Evolutionary conservation across 2,797 vertebrate genomes (phyloP).

Genomic region (Aulostomus chinensis): DNA sequence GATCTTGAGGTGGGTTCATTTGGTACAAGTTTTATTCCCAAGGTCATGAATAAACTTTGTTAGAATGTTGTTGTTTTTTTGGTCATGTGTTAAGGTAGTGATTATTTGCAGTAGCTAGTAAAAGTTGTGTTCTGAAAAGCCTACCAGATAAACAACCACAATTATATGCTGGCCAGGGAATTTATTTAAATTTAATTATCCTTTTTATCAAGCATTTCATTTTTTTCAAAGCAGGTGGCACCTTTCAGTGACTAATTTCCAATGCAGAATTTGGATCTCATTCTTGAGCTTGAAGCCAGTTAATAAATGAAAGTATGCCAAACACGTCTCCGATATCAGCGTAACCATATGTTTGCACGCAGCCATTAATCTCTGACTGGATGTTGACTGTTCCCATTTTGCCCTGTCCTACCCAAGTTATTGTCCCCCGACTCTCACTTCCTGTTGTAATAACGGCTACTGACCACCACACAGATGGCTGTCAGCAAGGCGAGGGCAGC

Average conservation of each 20-base stretch:
- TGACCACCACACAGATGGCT: slow-evolving; percentile 74
- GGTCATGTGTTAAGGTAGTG: no score
- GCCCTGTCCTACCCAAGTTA: slow-evolving; percentile 58
- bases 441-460: slow-evolving; percentile 57
- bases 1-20: no score
- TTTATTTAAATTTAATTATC: slow-evolving; percentile 21
- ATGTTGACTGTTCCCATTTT: slow-evolving; percentile 65
- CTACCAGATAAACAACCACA: not conserved
- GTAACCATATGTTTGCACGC: slow-evolving; percentile 72
- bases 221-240: slow-evolving; percentile 42
- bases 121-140: not conserved
- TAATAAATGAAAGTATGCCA: slow-evolving; percentile 59
- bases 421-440: slow-evolving; percentile 57
- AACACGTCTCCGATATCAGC: slow-evolving; percentile 67
- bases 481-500: slow-evolving; percentile 67
- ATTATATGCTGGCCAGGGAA: not conserved
- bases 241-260: slow-evolving; percentile 38
- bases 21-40: not conserved
- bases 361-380: slow-evolving; percentile 68
- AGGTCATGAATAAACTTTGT: slow-evolving; percentile 1
- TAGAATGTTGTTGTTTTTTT: accelerated
- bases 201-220: slow-evolving; percentile 21
- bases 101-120: no score
- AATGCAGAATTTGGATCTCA: slow-evolving; percentile 34
- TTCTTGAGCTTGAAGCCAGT: slow-evolving; percentile 46